These are phyloP conservation scores for Artibeus jamaicensis DNA, from an alignment of 2,797 vertebrate species.

Conservation along the genomic window DNA sequence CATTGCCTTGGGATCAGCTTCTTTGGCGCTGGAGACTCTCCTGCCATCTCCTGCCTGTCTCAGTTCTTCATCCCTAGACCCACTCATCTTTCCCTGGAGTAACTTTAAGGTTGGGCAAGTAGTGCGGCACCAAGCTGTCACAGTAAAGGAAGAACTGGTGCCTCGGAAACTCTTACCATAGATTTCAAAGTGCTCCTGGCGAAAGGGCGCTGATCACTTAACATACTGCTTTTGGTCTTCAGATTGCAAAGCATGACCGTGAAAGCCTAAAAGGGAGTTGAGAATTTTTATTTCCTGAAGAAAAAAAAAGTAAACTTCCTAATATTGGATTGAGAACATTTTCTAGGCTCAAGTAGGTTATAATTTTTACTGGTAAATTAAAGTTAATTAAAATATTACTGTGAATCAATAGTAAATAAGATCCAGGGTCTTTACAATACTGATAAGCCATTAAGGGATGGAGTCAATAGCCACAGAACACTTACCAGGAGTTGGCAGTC, in stretches of 20 bases:
- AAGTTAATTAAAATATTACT: not conserved
- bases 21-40: not conserved
- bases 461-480: not conserved
- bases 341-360: not conserved
- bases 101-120: not conserved
- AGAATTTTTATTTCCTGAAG: not conserved
- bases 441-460: not conserved
- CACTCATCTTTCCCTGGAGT: not conserved
- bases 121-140: not conserved
- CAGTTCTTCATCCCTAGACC: not conserved
- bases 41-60: not conserved
- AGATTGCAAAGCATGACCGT: not conserved
- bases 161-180: not conserved
- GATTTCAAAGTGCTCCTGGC: not conserved
- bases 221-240: not conserved
- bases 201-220: not conserved
- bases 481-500: not conserved
- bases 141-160: not conserved
- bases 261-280: not conserved
- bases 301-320: not conserved
- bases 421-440: not conserved
- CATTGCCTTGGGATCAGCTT: not conserved
- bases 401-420: not conserved
- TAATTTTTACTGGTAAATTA: slow-evolving; percentile 10
- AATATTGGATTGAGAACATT: not conserved